Base-by-base conservation (phyloP, 2,797 vertebrate genomes). In the Petrocephalus schoutedeni region DNA sequence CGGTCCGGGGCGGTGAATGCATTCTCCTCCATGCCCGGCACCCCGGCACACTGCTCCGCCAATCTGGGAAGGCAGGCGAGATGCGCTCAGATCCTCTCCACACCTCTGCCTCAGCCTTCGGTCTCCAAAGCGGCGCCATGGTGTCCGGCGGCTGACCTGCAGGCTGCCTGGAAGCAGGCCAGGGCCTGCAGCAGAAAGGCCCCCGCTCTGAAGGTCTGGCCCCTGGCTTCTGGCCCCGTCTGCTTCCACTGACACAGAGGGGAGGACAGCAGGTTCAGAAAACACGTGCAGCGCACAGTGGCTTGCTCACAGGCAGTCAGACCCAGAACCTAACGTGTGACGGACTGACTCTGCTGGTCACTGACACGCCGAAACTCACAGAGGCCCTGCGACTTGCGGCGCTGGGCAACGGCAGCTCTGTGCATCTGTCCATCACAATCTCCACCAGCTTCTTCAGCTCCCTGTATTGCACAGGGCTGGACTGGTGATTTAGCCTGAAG, bases 401-500 rank as follows among this genome's bases (percentile, higher is more conserved):
- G 0, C 92, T 90, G 14, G 90, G 92, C 59, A 94, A 91, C 1
- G 92, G 93, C 86, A 97, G 91, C 89, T 97, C 97, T 1, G 91
- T 91, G 89, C 97, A 97, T 82, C 95, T 94, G 88, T 84, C 93
- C 89, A 97, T 94, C 91, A 97, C 91, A 36, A 94, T 92, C 92
- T 95, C 93, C 4, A 98, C 90, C 90, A 99, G 89, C 80, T 91
- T 93, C 91, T 93, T 95, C 32, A 99, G 89, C 71, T 95, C 94
- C 86, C 89, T 91, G 87, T 97, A 98, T 19, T 96, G 97, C 77
- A 99, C 95, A 9, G 98, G 98, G 85, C 58, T 93, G 91, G 92
- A 93, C 94, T 98, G 96, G 89, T 99, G 98, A 90, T 97, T 95
- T 88, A 96, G 95, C 93, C 98, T 99, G 91, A 41, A 88, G 16